Evolutionary conservation across 2,888 invertebrate genomes (phyloP), one percentile per base, ranked within the genome.

Genomic region (Rhagium mordax): DNA sequence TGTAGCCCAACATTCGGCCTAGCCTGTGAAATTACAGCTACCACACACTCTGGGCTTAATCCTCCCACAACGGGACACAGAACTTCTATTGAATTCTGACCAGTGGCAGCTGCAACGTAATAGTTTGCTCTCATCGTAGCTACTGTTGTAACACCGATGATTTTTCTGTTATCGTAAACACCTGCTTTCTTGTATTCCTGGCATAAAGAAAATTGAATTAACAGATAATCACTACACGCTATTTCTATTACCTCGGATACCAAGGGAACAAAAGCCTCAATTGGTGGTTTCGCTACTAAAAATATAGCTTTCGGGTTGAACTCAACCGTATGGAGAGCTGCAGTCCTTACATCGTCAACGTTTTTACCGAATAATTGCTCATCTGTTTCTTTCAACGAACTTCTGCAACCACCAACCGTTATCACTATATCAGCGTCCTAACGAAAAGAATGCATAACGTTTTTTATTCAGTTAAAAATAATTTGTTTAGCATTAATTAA

Each of bases 221-320:
- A n/a, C n/a, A n/a, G n/a, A n/a, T n/a, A n/a, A n/a, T n/a, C n/a
- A n/a, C n/a, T n/a, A n/a, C n/a, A n/a, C n/a, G n/a, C n/a, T n/a
- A n/a, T n/a, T n/a, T 33, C 7, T 10, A n/a, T 79, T 81, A 87
- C 88, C 81, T 87, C 86, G 7, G 84, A 81, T n/a, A 84, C 85
- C 79, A 88, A 77, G 2, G 88, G 87, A 1, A 88, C 86, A 60
- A 88, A 80, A 16, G 85, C 84, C 74, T 86, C 84, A 48, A 87
- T 79, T 5, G 87, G 87, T 5, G 86, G 87, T 48, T 84, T 86
- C 0, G 84, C 82, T 51, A 88, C 81, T 62, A 86, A 85, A 68
- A 86, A 76, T 27, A 87, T 79, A 7, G 83, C 84, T 21, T 81
- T 78, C 0, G 86, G 86, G 78, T 86, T 87, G 76, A 86, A 86